Evolutionary conservation across 1,140 invertebrate genomes (phyloP).

Genomic region (Drosophila novamexicana): DNA sequence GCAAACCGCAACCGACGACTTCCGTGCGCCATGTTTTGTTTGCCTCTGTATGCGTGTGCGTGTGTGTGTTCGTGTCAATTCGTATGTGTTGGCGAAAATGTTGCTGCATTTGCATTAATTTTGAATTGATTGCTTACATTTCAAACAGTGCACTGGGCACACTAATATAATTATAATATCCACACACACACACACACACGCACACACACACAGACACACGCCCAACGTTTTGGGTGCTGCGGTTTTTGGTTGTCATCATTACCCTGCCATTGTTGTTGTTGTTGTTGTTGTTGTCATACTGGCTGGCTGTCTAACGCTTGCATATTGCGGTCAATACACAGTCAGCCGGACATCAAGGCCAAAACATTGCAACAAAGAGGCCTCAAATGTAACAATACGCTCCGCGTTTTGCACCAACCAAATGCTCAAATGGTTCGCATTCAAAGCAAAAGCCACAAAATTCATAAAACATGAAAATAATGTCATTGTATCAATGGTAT

Average conservation of each 20-base stretch:
- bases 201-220: conserved; percentile 8
- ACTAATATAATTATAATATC: conserved; percentile 82
- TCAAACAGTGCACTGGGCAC: conserved; percentile 57
- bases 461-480: conserved; percentile 52
- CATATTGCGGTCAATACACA: conserved; percentile 66
- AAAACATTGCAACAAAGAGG: conserved; percentile 37
- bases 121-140: conserved; percentile 82
- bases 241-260: conserved; percentile 80
- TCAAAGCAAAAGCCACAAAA: conserved; percentile 41
- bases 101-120: conserved; percentile 82
- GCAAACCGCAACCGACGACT: conserved; percentile 78
- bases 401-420: neutral
- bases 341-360: conserved; percentile 55
- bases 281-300: conserved; percentile 38
- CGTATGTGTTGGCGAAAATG: conserved; percentile 47
- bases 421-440: conserved; percentile 12
- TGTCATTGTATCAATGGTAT: conserved; percentile 41
- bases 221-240: conserved; percentile 44
- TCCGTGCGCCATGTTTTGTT: conserved; percentile 76
- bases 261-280: conserved; percentile 66
- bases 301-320: conserved; percentile 35
- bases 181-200: conserved; percentile 19
- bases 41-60: conserved; percentile 44
- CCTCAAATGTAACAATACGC: conserved; percentile 49
- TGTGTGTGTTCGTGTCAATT: conserved; percentile 11